A percentile compares a stretch with the other conserved stretches of the same genome.
phyloP scores from a whole-genome alignment of 2,888 invertebrate species.

The Hirtodrosophila trivittata region DNA sequence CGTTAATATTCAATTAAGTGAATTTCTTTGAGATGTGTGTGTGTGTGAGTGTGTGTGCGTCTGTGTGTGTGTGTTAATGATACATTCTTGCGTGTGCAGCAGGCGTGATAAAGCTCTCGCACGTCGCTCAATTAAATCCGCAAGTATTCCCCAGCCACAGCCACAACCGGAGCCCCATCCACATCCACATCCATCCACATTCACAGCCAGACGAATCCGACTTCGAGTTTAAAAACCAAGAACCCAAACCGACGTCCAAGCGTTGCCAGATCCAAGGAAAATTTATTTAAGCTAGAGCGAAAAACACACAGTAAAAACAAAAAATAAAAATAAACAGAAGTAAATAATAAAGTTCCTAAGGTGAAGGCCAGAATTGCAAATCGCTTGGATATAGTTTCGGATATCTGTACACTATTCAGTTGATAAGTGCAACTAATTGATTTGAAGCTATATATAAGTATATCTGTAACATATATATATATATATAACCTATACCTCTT shows the following conservation, averaged over 20 bases:
- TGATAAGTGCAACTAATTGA: too few relatives aligned
- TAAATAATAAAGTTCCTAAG: neutral
- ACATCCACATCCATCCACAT: neutral
- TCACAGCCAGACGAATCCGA: slow-evolving; percentile 25
- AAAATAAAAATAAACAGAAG: slow-evolving; percentile 1
- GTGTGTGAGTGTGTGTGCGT: neutral
- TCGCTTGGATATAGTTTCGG: neutral
- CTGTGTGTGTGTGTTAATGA: slow-evolving; percentile 22
- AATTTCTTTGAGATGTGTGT: slow-evolving; percentile 40
- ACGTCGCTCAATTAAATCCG: slow-evolving; percentile 71
- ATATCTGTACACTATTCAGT: too few relatives aligned
- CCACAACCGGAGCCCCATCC: slow-evolving; percentile 9
- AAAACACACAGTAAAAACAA: slow-evolving; percentile 15
- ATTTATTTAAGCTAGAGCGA: slow-evolving; percentile 19
- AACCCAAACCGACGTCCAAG: slow-evolving; percentile 25
- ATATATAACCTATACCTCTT: too few relatives aligned
- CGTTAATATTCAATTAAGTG: slow-evolving; percentile 74
- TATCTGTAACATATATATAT: too few relatives aligned
- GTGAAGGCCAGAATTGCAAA: neutral
- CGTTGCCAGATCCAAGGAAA: slow-evolving; percentile 64
- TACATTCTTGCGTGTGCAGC: slow-evolving; percentile 36
- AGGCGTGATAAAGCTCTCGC: slow-evolving; percentile 59
- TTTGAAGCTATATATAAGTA: too few relatives aligned
- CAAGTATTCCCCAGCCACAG: slow-evolving; percentile 50
- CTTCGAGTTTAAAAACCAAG: slow-evolving; percentile 9